Evolutionary conservation across 2,888 invertebrate species (phyloP), one percentile per base, ranked within the genome.

Genomic region (Drosophila prostipennis): DNA sequence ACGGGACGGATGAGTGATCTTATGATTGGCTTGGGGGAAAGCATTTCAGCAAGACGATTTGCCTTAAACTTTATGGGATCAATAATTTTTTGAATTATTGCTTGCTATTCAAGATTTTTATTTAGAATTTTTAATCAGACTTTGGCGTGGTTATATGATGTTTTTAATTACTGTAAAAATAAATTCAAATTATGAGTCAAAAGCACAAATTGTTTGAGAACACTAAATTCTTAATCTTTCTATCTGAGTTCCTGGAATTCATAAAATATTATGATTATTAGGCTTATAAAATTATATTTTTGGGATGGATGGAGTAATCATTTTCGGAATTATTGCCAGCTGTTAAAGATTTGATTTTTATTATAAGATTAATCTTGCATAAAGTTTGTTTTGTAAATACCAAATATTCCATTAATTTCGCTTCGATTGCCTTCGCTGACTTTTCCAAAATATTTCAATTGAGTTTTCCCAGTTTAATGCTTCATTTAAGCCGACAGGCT

Each of bases 401-500:
- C 6, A 6, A 34, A 42, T 43, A 26, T 23, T 6, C 0, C 11
- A 8, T 2, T 29, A 19, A 57, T 43, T 32, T 40, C 40, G 19
- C 26, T 51, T 34, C 8, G 16, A 45, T 45, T 52, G 34, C 8
- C 32, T 29, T 51, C 8, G 32, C 37, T 37, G 56, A 57, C 37
- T 56, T 16, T 54, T 7, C 6, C 6, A 0, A n/a, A 59, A 51
- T 29, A 32, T 60, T 60, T 14, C 19, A 54, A 43, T 54, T 54
- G 34, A 45, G 16, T 51, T 71, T 37, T 29, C 26, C 19, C 6
- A 23, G 29, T 34, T 70, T 58, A 42, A 52, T 53, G 69, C 54
- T 55, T 39, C 19, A 63, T 37, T 61, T 23, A n/a, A 51, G 49
- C 72, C 34, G n/a, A 29, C 40, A 51, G 11, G 54, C 73, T 61